Percentiles rank a stretch among this genome's conserved stretches.
phyloP scores from a whole-genome alignment of 2,797 vertebrate species.

The Hypotaenidia philippensis region DNA sequence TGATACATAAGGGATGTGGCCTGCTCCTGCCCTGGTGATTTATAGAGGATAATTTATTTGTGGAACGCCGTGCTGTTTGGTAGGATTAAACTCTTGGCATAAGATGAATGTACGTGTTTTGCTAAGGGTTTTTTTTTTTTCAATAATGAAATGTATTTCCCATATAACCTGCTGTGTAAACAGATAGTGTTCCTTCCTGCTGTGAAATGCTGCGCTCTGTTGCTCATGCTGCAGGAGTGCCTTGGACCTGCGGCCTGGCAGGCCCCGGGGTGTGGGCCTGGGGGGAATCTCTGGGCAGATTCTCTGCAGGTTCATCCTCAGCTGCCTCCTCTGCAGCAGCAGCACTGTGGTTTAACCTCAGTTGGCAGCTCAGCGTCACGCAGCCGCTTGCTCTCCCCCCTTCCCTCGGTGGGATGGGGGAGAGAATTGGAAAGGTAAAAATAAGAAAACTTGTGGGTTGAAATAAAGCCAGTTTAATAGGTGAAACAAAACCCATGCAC shows the following conservation, averaged over 20 bases:
- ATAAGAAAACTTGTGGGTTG: too few relatives aligned
- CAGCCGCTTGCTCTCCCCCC: too few relatives aligned
- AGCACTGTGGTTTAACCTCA: background rate
- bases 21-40: background rate
- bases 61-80: background rate
- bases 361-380: too few relatives aligned
- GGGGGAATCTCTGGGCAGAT: background rate
- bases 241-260: background rate
- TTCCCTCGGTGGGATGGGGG: too few relatives aligned
- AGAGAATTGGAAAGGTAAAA: too few relatives aligned
- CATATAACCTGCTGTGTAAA: background rate
- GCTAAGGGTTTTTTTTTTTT: background rate
- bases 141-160: background rate
- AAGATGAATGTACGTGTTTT: background rate
- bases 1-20: background rate
- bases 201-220: rapidly evolving
- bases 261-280: background rate
- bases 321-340: background rate
- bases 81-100: slow-evolving; percentile 15
- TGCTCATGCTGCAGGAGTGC: background rate
- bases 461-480: too few relatives aligned
- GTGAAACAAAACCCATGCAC: too few relatives aligned
- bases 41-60: background rate
- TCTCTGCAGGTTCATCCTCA: background rate
- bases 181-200: background rate